Evolutionary conservation across 2,797 vertebrate species (phyloP).

Genomic region (Enteromius mattozi): DNA sequence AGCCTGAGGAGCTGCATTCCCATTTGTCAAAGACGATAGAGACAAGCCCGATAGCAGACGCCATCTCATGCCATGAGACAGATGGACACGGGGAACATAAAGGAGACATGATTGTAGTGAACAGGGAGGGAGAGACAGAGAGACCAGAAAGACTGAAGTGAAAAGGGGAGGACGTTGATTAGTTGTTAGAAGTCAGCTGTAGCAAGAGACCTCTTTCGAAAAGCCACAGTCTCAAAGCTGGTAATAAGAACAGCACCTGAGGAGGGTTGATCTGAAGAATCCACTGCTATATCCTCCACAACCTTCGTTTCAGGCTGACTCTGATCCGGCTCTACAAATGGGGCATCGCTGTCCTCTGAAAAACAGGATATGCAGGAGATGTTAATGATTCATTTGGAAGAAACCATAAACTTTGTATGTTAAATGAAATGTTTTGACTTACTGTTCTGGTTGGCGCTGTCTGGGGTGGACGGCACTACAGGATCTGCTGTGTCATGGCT

Average conservation of each 20-base stretch:
- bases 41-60: slow-evolving; percentile 17
- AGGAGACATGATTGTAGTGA: slow-evolving; percentile 32
- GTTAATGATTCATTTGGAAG: background rate
- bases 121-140: slow-evolving; percentile 27
- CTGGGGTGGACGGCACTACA: background rate
- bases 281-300: slow-evolving; percentile 12
- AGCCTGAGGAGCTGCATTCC: slow-evolving; percentile 37
- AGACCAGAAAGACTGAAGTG: slow-evolving; percentile 14
- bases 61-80: slow-evolving; percentile 34
- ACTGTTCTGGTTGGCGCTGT: slow-evolving; percentile 31
- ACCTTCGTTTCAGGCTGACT: slow-evolving; percentile 18
- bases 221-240: slow-evolving; percentile 68
- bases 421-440: slow-evolving; percentile 19
- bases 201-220: slow-evolving; percentile 62
- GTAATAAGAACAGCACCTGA: slow-evolving; percentile 69
- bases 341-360: slow-evolving; percentile 45
- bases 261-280: slow-evolving; percentile 60
- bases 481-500: slow-evolving; percentile 24
- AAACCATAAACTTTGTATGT: background rate
- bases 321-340: slow-evolving; percentile 43
- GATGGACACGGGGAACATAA: slow-evolving; percentile 22
- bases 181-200: slow-evolving; percentile 48
- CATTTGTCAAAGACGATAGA: slow-evolving; percentile 40
- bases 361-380: slow-evolving; percentile 6
- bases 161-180: slow-evolving; percentile 26